These are phyloP conservation scores for Pristionchus japonicus DNA, from an alignment of 2,888 invertebrate species.

Conservation along the genomic window DNA sequence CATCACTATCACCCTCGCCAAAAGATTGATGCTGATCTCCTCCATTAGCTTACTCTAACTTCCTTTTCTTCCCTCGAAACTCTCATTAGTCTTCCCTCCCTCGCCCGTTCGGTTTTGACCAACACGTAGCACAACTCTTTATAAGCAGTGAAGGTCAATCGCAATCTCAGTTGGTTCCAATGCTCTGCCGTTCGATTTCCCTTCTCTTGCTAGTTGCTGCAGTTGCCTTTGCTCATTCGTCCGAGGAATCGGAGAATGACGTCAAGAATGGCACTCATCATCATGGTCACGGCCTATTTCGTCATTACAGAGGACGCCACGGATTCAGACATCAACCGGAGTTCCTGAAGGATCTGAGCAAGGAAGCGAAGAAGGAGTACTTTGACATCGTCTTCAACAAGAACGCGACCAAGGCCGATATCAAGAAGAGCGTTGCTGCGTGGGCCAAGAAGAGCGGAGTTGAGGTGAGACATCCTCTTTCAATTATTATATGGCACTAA, in stretches of 20 bases:
- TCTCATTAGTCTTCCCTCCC: not conserved
- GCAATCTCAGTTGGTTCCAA: not conserved
- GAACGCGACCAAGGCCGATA: slow-evolving; percentile 23
- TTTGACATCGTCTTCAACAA: not conserved
- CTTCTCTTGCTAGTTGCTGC: not conserved
- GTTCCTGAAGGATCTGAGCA: slow-evolving; percentile 12
- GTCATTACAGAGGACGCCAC: not conserved
- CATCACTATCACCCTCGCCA: not conserved
- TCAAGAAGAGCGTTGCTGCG: not conserved
- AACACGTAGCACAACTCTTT: not conserved
- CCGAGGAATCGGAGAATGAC: not conserved
- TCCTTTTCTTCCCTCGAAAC: not conserved
- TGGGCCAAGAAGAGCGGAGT: slow-evolving; percentile 12
- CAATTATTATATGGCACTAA: not conserved
- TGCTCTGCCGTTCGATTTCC: not conserved
- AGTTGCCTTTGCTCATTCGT: not conserved
- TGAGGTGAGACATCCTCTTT: not conserved
- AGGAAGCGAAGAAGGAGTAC: not conserved
- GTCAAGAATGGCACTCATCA: not conserved
- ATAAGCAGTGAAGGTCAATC: not conserved
- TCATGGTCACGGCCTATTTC: not conserved
- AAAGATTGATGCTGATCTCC: not conserved
- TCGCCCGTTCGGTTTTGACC: not conserved
- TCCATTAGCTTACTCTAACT: not conserved
- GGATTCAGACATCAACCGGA: not conserved